Evolutionary conservation across 37 sponge, comb jelly and placozoan genomes (phyloP), one percentile per base, ranked within the genome.

Genomic region (Ianthella basta): DNA sequence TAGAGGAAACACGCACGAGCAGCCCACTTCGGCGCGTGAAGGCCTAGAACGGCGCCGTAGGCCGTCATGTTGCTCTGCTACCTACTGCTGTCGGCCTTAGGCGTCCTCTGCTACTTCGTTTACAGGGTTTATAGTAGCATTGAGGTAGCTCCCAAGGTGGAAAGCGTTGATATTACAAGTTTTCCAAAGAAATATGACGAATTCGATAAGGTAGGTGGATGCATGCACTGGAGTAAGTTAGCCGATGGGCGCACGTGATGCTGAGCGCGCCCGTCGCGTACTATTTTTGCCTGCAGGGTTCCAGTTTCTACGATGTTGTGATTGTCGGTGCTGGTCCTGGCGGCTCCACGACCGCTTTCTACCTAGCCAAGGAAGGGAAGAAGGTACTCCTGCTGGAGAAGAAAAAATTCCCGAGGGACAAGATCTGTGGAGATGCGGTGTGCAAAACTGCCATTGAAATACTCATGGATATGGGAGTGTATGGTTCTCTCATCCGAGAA

Each of bases 351-450:
- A 69, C 86, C 18, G 91, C 77, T 32, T 90, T 83, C 87, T 90
- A 86, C 37, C 83, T 90, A 0, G 79, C 60, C 60, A 90, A 79
- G 55, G 29, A 33, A 15, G 91, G 87, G 0, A 41, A 83, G 59
- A 90, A 86, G 60, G 84, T 90, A 1, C 61, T 86, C 0, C 40
- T 86, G 21, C 70, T 90, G 57, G 91, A 90, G 66, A 90, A 90
- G 84, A 86, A 86, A 44, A 60, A 55, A 50, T 90, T 90, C 53
- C 91, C 91, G 10, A 82, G 91, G 10, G 91, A 90, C 63, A 90
- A 90, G 86, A 70, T 79, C 55, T 90, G 91, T 40, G 91, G 91
- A 60, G 91, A 90, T 54, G 91, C 91, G n/a, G 41, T 90, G 21
- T 75, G 78, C 35, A 90, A 90, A 33, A 86, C 87, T 39, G 87